Percentiles rank a stretch among this genome's conserved stretches.
Conservation (phyloP, 2,797 vertebrate genomes). For the Poecilia velifera region DNA sequence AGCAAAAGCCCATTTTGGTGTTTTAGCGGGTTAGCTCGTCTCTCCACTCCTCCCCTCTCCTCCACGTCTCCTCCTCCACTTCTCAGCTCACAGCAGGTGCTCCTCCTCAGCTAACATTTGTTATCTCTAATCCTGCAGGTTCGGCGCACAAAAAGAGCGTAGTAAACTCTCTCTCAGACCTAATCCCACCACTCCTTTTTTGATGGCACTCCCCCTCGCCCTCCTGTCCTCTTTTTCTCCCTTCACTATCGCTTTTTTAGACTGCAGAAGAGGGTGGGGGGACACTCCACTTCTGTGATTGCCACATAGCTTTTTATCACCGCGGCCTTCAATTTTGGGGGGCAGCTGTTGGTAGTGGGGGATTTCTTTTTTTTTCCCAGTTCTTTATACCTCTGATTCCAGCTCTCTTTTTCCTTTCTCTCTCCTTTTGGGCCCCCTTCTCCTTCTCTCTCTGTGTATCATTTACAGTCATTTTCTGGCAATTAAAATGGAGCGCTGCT, state of each 20-base stretch:
- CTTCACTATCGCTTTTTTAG: constrained; percentile 73
- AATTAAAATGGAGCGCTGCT: constrained; percentile 84
- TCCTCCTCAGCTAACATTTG: constrained; percentile 78
- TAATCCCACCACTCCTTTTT: constrained; percentile 80
- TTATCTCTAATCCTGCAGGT: constrained; percentile 86
- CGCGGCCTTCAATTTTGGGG: constrained; percentile 72
- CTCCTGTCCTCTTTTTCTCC: constrained; percentile 68
- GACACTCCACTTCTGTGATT: constrained; percentile 78
- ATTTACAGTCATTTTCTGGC: constrained; percentile 83
- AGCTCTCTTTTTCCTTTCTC: constrained; percentile 53
- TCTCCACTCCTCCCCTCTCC: constrained; percentile 29
- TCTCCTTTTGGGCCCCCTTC: constrained; percentile 50
- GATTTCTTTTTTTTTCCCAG: constrained; percentile 23
- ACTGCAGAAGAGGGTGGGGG: constrained; percentile 42
- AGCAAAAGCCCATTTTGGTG: constrained; percentile 76
- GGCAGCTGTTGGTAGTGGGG: constrained; percentile 71
- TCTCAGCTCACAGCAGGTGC: constrained; percentile 77
- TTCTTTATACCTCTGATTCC: constrained; percentile 68
- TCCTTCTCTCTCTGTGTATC: constrained; percentile 61
- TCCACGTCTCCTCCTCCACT: constrained; percentile 50
- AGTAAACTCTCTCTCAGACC: constrained; percentile 82
- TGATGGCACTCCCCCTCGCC: constrained; percentile 70
- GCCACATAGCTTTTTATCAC: constrained; percentile 76
- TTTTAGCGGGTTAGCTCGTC: constrained; percentile 68
- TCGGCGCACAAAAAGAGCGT: constrained; percentile 79